phyloP scores from a whole-genome alignment of 1,140 invertebrate genomes.

The Drosophila virilis region DNA sequence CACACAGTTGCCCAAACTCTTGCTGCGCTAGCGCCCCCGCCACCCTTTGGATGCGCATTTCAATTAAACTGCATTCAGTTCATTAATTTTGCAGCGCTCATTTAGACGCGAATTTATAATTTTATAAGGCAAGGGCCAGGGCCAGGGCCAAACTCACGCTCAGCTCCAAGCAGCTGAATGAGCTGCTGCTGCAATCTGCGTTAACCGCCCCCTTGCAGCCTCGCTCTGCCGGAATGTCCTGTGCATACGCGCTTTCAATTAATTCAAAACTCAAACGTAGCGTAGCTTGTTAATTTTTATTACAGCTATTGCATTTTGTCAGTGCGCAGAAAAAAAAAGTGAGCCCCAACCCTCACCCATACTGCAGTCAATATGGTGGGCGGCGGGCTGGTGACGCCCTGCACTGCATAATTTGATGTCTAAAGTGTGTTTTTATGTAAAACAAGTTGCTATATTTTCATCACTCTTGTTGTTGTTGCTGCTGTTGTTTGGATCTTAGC shows the following conservation, averaged over 20 bases:
- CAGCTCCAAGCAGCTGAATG: neutral
- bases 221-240: conserved; percentile 39
- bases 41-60: conserved; percentile 65
- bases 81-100: conserved; percentile 81
- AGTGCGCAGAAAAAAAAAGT: conserved; percentile 49
- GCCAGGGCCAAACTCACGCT: conserved; percentile 1
- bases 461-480: conserved; percentile 31
- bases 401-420: conserved; percentile 76
- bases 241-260: conserved; percentile 80
- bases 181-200: conserved; percentile 19
- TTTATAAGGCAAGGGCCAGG: conserved; percentile 48
- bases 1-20: conserved; percentile 15
- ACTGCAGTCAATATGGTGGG: neutral
- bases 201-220: neutral
- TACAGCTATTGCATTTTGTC: conserved; percentile 80
- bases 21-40: neutral
- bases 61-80: conserved; percentile 82
- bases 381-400: conserved; percentile 21
- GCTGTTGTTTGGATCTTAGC: conserved; percentile 43
- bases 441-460: conserved; percentile 62
- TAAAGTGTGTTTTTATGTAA: conserved; percentile 79
- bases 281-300: conserved; percentile 84
- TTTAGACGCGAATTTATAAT: conserved; percentile 83
- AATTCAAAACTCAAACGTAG: conserved; percentile 84
- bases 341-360: neutral